Base-by-base conservation (phyloP, 2,113 vertebrate genomes). In the Ascaphus truei region DNA sequence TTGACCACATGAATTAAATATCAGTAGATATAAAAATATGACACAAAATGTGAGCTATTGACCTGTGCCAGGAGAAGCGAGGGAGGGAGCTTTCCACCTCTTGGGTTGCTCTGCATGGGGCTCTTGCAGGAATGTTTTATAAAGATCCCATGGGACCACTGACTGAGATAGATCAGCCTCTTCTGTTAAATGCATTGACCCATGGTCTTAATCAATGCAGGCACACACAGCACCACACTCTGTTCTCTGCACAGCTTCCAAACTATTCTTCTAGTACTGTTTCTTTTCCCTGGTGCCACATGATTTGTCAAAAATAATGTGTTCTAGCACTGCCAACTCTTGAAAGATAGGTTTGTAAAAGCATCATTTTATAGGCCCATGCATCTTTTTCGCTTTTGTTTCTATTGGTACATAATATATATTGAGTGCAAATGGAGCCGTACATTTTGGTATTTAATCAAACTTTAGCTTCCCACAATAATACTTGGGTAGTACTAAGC, bases 51-150 rank as follows among this genome's bases (percentile, higher is more conserved):
- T 20, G 18, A 43, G 27, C 36, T 43, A 56, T 12, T 66, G 63
- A 43, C n/a, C 63, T 55, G 50, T 41, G 30, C 43, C 34, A 31
- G 34, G 4, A 31, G 51, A 55, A 55, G 51, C 63, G 55, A 66
- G 34, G 50, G 34, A 41, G 12, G 63, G 26, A 41, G 51, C 5
- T 4, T n/a, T 50, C n/a, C 23, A 53, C 63, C 63, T 66, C 63
- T 51, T 66, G 63, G 50, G 48, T 29, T 31, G 50, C 63, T 66
- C 63, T 41, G 63, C 33, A 27, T 66, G 50, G 63, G 63, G 50
- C 27, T 56, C 50, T 18, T 66, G 11, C n/a, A 55, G 20, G 63
- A 66, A 66, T 43, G 33, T 43, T 25, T 30, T 43, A n/a, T 55
- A 53, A 41, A 55, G 36, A 66, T 55, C 31, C 34, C 36, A 23